Evolutionary conservation across 2,888 invertebrate species (phyloP), one percentile per base, ranked within the genome.

Genomic region (Ophioninae sp.): DNA sequence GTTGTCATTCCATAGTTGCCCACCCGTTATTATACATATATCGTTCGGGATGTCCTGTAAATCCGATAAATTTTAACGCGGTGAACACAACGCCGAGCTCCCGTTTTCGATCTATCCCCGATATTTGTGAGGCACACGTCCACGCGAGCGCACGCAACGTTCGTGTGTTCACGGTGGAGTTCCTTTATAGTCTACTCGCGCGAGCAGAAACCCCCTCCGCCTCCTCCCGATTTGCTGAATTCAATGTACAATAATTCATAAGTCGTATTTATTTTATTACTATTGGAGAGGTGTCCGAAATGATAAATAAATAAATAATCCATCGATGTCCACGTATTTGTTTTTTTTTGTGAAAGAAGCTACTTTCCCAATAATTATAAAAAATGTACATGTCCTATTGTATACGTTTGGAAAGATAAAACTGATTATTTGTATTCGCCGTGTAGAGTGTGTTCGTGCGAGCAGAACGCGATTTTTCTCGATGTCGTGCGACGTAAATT

Each of bases 31-130:
- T 44, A 70, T 65, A 75, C 30, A 56, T 57, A 56, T 72, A 76
- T 72, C 17, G 56, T 50, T 21, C 76, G 13, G 64, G 30, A 65
- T 59, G 78, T 50, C n/a, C 78, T 78, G 78, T 78, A 75, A 81
- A 72, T 84, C 83, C 83, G 83, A 81, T 84, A 81, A 84, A 84
- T 81, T 84, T 83, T 81, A 81, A 74, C 73, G 77, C 77, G 13
- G 50, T 44, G 57, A 67, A 44, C 76, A 72, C 44, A 67, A 56
- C 41, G 59, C 73, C 30, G 72, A 67, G n/a, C 70, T 82, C 62
- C 61, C 77, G 13, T 37, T 30, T 30, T 30, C 21, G 20, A 50
- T n/a, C 56, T 70, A 57, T 50, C 30, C 50, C 3, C 50, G 50
- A 50, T 44, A 30, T 44, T 74, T 59, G 44, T 20, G 39, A 13